Base-by-base conservation (phyloP, 2,888 invertebrate species). In the Biston stratarius region DNA sequence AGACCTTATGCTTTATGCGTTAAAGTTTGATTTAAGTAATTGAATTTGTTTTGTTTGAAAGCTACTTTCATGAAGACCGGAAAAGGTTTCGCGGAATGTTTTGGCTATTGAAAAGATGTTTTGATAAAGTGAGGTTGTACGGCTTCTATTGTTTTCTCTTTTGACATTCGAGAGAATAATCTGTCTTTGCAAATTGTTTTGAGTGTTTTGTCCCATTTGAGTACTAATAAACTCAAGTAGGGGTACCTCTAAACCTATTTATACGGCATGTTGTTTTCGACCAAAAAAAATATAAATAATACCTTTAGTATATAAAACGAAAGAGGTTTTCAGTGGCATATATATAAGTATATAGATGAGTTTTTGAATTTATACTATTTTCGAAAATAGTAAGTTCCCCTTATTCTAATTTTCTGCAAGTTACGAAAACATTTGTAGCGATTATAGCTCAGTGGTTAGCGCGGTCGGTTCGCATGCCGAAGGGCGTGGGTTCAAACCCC, bases 101-200 rank as follows among this genome's bases (percentile, higher is more conserved):
- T 57, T 45, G 57, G 57, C 34, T 33, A 14, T 57, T 57, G 57
- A 57, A 57, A 36, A 45, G 57, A 57, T 45, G 57, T 57, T 57
- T 57, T 57, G 45, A 44, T 47, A 45, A 57, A 33, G 34, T 36
- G 45, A 57, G 45, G 45, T 57, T 12, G 14, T 34, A 45, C 9
- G 11, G 45, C 45, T 57, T 45, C 24, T 14, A 45, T 14, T 57
- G 57, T 57, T 57, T 45, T 10, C 5, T 42, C 44, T 55, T 55
- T 55, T 55, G 55, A 24, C n/a, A 24, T 55, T 55, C 15, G 14
- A 44, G 55, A 55, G 55, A 40, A 40, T 44, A 55, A 55, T 55
- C 55, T n/a, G 55, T 55, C 8, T 42, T 55, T 55, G 42, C 42
- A 42, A 55, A 55, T 55, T 55, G 33, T 55, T 55, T 55, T 12